Evolutionary conservation across 2,113 vertebrate genomes (phyloP).

Genomic region (Orientallactaga bullata): DNA sequence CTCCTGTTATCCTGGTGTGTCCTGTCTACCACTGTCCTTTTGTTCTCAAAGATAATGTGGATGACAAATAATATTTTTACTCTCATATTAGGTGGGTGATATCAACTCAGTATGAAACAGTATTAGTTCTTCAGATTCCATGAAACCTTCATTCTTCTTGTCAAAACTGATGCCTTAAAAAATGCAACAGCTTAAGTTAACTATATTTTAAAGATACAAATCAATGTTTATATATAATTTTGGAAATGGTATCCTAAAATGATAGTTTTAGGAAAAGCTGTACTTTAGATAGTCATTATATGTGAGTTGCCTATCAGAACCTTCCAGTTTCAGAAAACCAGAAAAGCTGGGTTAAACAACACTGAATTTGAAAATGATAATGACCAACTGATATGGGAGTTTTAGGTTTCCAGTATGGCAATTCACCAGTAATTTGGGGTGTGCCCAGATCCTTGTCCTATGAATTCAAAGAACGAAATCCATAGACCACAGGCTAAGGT

Average conservation of each 20-base stretch:
- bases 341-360: not conserved
- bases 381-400: no score
- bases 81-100: no score
- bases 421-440: no score
- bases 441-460: no score
- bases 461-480: no score
- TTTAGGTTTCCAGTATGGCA: no score
- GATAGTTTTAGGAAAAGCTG: not conserved
- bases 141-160: not conserved
- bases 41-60: not conserved
- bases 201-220: not conserved
- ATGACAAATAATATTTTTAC: not conserved
- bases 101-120: not conserved
- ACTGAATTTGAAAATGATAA: not conserved
- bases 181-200: not conserved
- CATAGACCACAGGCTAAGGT: no score
- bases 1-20: not conserved
- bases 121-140: conserved; percentile 7
- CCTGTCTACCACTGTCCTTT: not conserved
- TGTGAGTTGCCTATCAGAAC: not conserved
- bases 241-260: not conserved
- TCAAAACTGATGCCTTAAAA: not conserved
- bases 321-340: not conserved
- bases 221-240: not conserved
- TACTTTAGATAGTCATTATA: not conserved